These are phyloP conservation scores for Mastomys natalensis DNA, from an alignment of 2,113 vertebrate genomes.

Conservation along the genomic window DNA sequence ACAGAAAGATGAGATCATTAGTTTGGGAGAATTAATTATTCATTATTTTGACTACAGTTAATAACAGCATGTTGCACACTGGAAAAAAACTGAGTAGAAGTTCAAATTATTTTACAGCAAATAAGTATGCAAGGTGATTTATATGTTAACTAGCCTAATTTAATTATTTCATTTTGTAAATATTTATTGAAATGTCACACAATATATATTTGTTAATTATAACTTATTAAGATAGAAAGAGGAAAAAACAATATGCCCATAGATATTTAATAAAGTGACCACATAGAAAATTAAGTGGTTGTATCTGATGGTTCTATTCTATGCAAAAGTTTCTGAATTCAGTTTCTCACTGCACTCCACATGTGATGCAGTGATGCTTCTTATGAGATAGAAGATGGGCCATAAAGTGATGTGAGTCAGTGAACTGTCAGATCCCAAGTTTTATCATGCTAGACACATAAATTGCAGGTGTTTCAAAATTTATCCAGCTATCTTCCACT, in stretches of 20 bases:
- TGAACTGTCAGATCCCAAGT: neutral
- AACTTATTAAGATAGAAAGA: neutral
- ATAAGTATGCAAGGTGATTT: neutral
- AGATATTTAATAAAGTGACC: neutral
- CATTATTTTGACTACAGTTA: neutral
- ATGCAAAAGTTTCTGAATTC: slow-evolving; percentile 1
- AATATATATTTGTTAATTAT: neutral
- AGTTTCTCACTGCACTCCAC: neutral
- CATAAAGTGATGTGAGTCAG: neutral
- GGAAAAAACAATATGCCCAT: neutral
- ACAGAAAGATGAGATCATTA: neutral
- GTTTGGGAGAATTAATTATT: neutral
- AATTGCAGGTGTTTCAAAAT: neutral
- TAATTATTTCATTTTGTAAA: neutral
- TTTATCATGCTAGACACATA: neutral
- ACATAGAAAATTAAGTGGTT: neutral
- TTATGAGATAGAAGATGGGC: neutral
- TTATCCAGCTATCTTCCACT: neutral
- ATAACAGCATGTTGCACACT: neutral
- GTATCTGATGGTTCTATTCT: neutral
- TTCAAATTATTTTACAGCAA: neutral
- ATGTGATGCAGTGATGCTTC: neutral
- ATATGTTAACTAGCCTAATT: neutral
- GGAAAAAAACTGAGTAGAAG: neutral
- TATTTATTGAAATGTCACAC: neutral